Evolutionary conservation across 2,113 vertebrate species (phyloP), one percentile per base, ranked within the genome.

Genomic region (Brevimyrus niger): DNA sequence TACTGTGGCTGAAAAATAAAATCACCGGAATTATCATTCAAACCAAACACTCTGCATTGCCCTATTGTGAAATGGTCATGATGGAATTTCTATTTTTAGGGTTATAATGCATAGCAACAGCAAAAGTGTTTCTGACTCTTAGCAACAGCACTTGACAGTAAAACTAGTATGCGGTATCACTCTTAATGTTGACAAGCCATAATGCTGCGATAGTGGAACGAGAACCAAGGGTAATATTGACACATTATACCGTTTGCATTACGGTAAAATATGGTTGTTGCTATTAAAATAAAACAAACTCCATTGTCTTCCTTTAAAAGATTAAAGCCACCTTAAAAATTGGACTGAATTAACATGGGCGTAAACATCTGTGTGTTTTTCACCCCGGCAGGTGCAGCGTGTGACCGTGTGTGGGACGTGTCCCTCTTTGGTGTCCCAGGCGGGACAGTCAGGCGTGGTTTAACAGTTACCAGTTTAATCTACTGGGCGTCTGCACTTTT

Each of bases 41-140:
- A 83, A 89, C 69, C 31, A 82, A 83, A 89, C 48, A 83, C 44
- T 48, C 61, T 61, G 44, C 44, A 51, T 88, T 88, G 87, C 61
- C 44, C 19, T 51, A 53, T 89, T 46, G 47, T 83, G 48, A 82
- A 82, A 83, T 55, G 86, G 86, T 58, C 76, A 88, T 76, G 35
- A 88, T 61, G 82, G 51, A 88, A 76, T 82, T 31, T 88, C 21
- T 88, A 46, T 80, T 87, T 89, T 42, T 47, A 88, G 38, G 13
- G 86, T 55, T 83, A 27, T 88, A 90, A 80, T 87, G 88, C 89
- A 89, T 82, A 88, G 47, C n/a, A 65, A 85, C 85, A 88, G 53
- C 35, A 89, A 53, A 48, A 69, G 89, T 83, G 82, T 80, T 69
- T 88, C 51, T 73, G 88, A 88, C 58, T 83, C 88, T 61, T 88